Evolutionary conservation across 2,113 vertebrate species (phyloP).

Genomic region (Daboia siamensis): DNA sequence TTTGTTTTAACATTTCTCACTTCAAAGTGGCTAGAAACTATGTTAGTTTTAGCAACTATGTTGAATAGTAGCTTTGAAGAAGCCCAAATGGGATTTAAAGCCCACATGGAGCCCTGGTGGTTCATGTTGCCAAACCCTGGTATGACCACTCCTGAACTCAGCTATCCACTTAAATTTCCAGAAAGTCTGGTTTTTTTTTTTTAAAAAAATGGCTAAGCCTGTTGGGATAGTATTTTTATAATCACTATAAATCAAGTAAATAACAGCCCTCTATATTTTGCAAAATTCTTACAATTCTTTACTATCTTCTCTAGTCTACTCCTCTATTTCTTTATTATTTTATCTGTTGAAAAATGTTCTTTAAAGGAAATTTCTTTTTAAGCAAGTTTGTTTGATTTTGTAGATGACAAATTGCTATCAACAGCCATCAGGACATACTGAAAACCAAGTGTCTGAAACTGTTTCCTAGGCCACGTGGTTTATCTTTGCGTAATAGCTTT

Average conservation of each 20-base stretch:
- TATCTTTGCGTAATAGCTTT: slow-evolving; percentile 34
- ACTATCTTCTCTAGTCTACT: neutral
- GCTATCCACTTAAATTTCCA: slow-evolving; percentile 32
- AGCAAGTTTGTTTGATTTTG: slow-evolving; percentile 21
- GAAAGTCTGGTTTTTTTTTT: slow-evolving; percentile 24
- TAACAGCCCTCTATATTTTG: neutral
- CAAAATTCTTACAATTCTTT: neutral
- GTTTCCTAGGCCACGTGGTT: slow-evolving; percentile 25
- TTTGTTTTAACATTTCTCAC: neutral
- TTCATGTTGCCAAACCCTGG: neutral
- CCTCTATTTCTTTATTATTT: neutral
- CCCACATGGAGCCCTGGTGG: neutral
- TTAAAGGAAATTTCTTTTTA: neutral
- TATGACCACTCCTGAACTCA: slow-evolving; percentile 26
- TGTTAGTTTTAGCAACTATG: neutral
- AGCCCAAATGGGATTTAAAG: neutral
- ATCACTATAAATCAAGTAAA: slow-evolving; percentile 40
- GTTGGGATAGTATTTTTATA: slow-evolving; percentile 36
- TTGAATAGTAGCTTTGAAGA: neutral
- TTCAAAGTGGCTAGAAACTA: neutral
- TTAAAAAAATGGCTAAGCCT: slow-evolving; percentile 37
- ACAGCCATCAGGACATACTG: rapidly evolving
- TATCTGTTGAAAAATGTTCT: neutral
- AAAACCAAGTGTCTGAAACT: slow-evolving; percentile 16
- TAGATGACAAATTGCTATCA: neutral